Base-by-base conservation (phyloP, 1,140 invertebrate genomes). In the Achatina immaculata region DNA sequence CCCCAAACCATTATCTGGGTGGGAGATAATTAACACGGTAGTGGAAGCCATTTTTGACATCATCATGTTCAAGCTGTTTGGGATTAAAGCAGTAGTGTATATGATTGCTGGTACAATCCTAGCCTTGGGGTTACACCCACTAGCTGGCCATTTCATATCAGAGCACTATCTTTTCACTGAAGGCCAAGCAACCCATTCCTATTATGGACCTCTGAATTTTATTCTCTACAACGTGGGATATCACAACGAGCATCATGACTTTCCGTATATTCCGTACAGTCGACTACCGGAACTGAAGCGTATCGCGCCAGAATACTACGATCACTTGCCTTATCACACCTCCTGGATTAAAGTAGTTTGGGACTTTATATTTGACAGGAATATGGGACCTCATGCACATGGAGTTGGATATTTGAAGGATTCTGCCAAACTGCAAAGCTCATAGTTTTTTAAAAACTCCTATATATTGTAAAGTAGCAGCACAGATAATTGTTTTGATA, bases 161-260 rank as follows among this genome's bases (percentile, higher is more conserved):
- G 98, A 99, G 88, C 98, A 99, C 92, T 99, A 99, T 91, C 98
- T 99, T 95, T 99, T 98, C 89, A 94, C 94, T 81, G 97, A 98
- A 91, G 97, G 97, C 7, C 97, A 95, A 90, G 98, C 99, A 91
- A 99, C 98, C 0, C 99, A 99, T 86, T 99, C 97, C 48, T 99
- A 99, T 90, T 99, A 99, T 91, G 98, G 98, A 0, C 95, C 95
- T 19, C 92, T 99, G 21, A 99, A 99, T 92, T 96, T 94, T 90
- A 96, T 99, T 48, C 98, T 97, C 0, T 99, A 99, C 90, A 99
- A 99, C 92, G 98, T 99, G 55, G 98, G 98, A 0, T 92, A 93
- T 73, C 92, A 93, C 83, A 90, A 92, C 65, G 92, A 93, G 78
- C 92, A 93, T 81, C 89, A 90, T 66, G 90, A 91, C 65, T 91